Evolutionary conservation across 2,888 invertebrate genomes (phyloP), one percentile per base, ranked within the genome.

Genomic region (Folsomia candida): DNA sequence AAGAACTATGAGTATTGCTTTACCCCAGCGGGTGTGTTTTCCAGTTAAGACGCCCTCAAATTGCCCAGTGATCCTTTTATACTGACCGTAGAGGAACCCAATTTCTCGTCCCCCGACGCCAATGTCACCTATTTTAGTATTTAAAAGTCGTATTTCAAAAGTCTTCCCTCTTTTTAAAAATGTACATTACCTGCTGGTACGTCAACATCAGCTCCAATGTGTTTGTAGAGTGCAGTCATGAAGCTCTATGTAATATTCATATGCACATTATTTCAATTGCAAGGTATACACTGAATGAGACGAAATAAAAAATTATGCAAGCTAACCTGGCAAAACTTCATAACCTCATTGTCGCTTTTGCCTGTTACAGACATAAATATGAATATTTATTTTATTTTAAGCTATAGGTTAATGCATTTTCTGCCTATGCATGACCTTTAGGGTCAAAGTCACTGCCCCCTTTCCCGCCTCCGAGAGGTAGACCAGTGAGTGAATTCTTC

Each of bases 61-160:
- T 29, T 37, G 58, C 2, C 70, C 70, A 37, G 70, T 70, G 59
- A 70, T 11, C n/a, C 70, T 29, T 28, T 70, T 70, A 65, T 70
- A 70, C 37, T 37, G 37, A 25, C 70, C 70, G 22, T 66, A 70
- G 20, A 70, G 26, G 51, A 59, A 70, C n/a, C 70, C 70, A 27
- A 70, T 70, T 47, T 70, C 70, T 51, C 70, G 70, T 27, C 70
- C 70, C 29, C 70, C 70, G 24, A 70, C 70, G 14, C 70, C 70
- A 26, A 70, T 70, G 27, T 70, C 70, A 25, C n/a, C n/a, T n/a
- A n/a, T n/a, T n/a, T n/a, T n/a, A n/a, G n/a, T n/a, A n/a, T n/a
- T n/a, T n/a, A n/a, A n/a, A n/a, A n/a, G n/a, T n/a, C n/a, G n/a
- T n/a, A n/a, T n/a, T n/a, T n/a, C n/a, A n/a, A n/a, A n/a, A n/a